Evolutionary conservation across 2,888 invertebrate species (phyloP).

Genomic region (Galeopsomyia nigrocyanea): DNA sequence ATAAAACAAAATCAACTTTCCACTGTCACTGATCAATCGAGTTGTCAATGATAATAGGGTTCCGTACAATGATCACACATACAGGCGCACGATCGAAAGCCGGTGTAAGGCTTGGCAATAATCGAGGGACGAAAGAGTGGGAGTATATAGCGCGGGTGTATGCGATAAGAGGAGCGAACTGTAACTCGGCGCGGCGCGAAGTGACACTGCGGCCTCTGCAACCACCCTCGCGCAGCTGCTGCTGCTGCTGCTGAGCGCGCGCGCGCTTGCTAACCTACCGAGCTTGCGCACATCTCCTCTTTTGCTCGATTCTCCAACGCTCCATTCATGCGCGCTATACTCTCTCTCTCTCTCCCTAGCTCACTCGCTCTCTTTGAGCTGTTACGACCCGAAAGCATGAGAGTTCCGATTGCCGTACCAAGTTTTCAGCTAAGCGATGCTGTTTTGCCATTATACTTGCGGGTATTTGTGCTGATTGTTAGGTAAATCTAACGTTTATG

Average conservation of each 20-base stretch:
- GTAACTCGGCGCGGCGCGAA: slow-evolving; percentile 62
- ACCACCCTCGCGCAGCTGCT: slow-evolving; percentile 33
- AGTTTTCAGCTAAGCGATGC: slow-evolving; percentile 25
- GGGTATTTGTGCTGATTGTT: slow-evolving; percentile 14
- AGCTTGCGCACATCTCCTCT: background rate
- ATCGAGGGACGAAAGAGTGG: no score
- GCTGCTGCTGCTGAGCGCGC: slow-evolving; percentile 41
- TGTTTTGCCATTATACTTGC: slow-evolving; percentile 41
- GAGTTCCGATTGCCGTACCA: no score
- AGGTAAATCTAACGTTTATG: no score
- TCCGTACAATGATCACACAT: no score
- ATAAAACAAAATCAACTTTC: no score
- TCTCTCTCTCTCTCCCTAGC: background rate
- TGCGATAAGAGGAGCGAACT: slow-evolving; percentile 37
- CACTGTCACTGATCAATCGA: no score
- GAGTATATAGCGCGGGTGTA: no score
- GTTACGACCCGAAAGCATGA: background rate
- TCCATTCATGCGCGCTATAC: slow-evolving; percentile 40
- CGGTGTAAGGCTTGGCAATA: no score
- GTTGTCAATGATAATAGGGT: no score
- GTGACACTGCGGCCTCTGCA: slow-evolving; percentile 57
- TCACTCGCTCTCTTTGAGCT: background rate
- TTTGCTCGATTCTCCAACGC: slow-evolving; percentile 7
- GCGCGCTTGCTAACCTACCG: slow-evolving; percentile 47
- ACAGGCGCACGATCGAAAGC: no score